phyloP scores from a whole-genome alignment of 2,113 vertebrate species.

The Xyrauchen texanus region DNA sequence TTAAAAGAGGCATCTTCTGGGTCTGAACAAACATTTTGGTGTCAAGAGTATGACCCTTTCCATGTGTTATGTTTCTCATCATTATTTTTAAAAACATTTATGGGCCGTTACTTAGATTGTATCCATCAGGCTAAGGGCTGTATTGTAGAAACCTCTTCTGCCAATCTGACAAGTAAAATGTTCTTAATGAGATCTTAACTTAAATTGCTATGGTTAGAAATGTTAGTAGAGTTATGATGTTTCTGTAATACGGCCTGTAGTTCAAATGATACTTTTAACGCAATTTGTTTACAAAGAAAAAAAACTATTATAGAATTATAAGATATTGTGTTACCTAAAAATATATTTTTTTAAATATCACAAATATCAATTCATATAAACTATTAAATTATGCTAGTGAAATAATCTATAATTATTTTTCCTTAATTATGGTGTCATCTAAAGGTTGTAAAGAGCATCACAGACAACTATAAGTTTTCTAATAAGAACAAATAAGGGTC shows the following conservation, averaged over 20 bases:
- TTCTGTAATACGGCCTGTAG: not conserved
- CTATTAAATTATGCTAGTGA: no score
- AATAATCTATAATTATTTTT: not conserved
- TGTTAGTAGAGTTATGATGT: no score
- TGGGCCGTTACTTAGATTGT: not conserved
- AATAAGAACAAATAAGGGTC: no score
- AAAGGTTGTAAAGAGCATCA: conserved; percentile 5
- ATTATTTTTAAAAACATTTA: not conserved
- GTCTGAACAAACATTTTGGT: not conserved
- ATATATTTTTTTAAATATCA: no score
- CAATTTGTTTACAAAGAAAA: no score
- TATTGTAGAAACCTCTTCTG: no score
- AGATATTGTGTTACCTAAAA: no score
- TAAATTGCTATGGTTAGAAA: no score
- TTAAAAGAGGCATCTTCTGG: not conserved
- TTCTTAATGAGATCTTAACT: no score
- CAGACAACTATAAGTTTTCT: not conserved
- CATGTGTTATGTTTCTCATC: not conserved
- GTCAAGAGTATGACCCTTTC: not conserved
- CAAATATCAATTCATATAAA: not conserved
- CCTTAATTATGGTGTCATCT: conserved; percentile 22
- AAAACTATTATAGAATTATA: no score
- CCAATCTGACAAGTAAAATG: no score
- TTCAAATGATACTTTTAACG: not conserved
- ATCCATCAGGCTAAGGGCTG: no score